Conservation (phyloP, 2,113 vertebrate species). For the Oryctolagus cuniculus region DNA sequence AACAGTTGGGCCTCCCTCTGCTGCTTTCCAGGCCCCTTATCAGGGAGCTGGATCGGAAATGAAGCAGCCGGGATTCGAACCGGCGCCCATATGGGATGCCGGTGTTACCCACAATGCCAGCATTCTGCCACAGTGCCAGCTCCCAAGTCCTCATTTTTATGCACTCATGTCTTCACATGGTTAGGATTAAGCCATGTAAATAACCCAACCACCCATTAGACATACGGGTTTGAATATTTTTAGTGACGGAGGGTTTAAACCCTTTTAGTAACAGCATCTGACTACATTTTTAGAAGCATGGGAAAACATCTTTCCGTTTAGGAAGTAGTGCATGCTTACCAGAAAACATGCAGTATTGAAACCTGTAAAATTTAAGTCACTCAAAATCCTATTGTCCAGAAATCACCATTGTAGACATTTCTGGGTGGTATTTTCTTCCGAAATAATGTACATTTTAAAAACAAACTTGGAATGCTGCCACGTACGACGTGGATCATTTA, state of each 20-base stretch:
- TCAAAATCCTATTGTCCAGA: neutral
- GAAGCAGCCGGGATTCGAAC: no score
- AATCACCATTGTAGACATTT: neutral
- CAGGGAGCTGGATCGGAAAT: no score
- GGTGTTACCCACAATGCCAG: no score
- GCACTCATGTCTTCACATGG: rapidly evolving
- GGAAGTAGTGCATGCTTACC: neutral
- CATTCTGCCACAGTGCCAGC: no score
- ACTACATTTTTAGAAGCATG: neutral
- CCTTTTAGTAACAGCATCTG: neutral
- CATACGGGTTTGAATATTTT: neutral
- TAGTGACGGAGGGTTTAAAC: neutral
- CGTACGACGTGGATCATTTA: neutral
- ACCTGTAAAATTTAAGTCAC: neutral
- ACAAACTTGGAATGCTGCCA: neutral
- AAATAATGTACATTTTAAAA: neutral
- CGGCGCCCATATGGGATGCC: no score
- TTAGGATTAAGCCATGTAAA: neutral
- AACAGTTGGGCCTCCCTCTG: no score
- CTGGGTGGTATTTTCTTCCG: neutral
- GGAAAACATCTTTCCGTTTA: neutral
- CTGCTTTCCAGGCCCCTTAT: no score
- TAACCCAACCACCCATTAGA: no score
- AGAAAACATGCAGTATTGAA: neutral
- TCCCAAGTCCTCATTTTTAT: neutral